These are phyloP conservation scores for Pardalotus punctatus DNA, from an alignment of 2,113 vertebrate genomes.

Conservation along the genomic window DNA sequence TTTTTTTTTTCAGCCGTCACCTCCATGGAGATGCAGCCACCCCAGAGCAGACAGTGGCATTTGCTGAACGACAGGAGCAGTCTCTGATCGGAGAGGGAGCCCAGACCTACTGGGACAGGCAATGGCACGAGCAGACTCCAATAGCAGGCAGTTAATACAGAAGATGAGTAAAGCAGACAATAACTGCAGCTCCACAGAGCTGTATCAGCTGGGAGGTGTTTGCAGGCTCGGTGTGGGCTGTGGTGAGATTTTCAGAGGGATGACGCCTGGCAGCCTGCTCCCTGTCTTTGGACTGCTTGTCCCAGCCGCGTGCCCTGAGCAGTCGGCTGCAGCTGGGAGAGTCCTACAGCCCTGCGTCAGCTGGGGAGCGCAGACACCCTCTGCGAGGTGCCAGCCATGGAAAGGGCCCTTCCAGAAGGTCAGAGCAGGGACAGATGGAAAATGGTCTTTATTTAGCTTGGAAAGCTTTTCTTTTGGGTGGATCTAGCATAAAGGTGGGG, in stretches of 20 bases:
- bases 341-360: accelerated
- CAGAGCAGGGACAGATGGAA: neutral
- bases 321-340: neutral
- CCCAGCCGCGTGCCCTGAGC: neutral
- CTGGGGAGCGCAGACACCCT: neutral
- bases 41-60: neutral
- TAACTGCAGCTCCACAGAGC: neutral
- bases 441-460: neutral
- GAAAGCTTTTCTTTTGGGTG: neutral
- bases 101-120: neutral
- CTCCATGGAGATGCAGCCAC: neutral
- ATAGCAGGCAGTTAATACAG: neutral
- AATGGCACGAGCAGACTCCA: neutral
- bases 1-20: neutral
- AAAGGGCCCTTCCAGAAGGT: neutral
- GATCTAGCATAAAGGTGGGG: neutral
- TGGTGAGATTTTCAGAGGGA: neutral
- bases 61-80: neutral
- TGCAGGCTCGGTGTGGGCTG: neutral
- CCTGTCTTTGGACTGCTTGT: neutral
- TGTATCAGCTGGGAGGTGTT: neutral
- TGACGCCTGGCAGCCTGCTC: neutral
- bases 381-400: neutral
- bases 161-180: neutral
- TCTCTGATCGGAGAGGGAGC: neutral